phyloP scores from a whole-genome alignment of 2,113 vertebrate species.

The Arvicanthis niloticus region DNA sequence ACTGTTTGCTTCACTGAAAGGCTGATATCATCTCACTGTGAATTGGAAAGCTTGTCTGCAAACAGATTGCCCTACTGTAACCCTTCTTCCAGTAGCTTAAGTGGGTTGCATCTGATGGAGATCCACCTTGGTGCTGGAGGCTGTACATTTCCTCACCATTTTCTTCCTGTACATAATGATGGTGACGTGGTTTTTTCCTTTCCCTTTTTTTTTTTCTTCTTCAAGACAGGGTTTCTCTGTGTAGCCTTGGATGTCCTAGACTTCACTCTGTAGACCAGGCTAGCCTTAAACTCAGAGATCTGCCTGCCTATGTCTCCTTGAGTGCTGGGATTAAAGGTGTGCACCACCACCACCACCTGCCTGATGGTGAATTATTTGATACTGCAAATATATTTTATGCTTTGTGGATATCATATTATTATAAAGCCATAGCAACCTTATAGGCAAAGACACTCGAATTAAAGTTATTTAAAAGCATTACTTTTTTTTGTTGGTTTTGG shows the following conservation, averaged over 20 bases:
- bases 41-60: background rate
- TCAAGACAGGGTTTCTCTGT: background rate
- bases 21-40: background rate
- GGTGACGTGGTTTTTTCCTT: background rate
- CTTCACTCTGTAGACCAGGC: background rate
- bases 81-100: background rate
- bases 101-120: background rate
- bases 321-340: background rate
- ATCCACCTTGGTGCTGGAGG: background rate
- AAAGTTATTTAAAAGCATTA: constrained; percentile 21
- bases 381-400: background rate
- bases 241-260: background rate
- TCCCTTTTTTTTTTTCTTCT: too few species aligned
- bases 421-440: background rate
- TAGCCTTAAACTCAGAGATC: background rate
- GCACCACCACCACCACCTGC: background rate
- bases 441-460: background rate
- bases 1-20: background rate
- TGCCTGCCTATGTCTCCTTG: background rate
- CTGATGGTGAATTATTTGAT: background rate
- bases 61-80: background rate
- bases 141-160: background rate
- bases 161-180: background rate
- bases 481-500: background rate
- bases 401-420: background rate